These are phyloP conservation scores for Galaxea fascicularis DNA, from an alignment of 92 coral and sea anemone genomes.

Conservation along the genomic window DNA sequence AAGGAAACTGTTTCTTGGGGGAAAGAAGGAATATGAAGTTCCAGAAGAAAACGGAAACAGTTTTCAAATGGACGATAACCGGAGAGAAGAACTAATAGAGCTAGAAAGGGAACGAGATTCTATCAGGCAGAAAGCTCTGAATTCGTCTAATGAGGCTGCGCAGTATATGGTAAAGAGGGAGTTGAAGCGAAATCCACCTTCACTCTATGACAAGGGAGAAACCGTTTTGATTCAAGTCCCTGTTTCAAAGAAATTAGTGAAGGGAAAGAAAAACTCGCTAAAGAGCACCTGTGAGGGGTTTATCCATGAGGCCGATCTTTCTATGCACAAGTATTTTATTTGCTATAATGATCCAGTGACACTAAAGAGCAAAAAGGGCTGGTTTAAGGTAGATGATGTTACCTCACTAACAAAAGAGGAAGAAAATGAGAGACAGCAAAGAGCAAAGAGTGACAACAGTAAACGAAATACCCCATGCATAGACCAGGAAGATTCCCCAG, in stretches of 20 bases:
- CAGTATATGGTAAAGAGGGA: constrained; percentile 41
- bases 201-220: constrained; percentile 23
- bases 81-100: constrained; percentile 12
- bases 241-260: constrained; percentile 12
- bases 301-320: constrained; percentile 29
- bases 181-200: constrained; percentile 43
- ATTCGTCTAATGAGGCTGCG: constrained; percentile 43
- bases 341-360: constrained; percentile 13
- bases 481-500: background rate
- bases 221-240: constrained; percentile 15
- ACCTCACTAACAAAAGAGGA: constrained; percentile 17
- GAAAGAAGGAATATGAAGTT: constrained; percentile 26
- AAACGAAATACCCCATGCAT: background rate
- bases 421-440: background rate
- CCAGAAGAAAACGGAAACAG: constrained; percentile 38
- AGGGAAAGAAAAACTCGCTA: constrained; percentile 29
- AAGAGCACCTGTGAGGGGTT: constrained; percentile 29
- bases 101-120: background rate
- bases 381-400: constrained; percentile 24
- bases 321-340: background rate
- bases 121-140: constrained; percentile 38
- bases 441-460: background rate
- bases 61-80: background rate
- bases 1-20: constrained; percentile 4
- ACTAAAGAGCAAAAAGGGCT: background rate